A percentile compares a stretch with the other conserved stretches of the same genome.
Conservation (phyloP, 2,113 vertebrate genomes). For the Redunca redunca region DNA sequence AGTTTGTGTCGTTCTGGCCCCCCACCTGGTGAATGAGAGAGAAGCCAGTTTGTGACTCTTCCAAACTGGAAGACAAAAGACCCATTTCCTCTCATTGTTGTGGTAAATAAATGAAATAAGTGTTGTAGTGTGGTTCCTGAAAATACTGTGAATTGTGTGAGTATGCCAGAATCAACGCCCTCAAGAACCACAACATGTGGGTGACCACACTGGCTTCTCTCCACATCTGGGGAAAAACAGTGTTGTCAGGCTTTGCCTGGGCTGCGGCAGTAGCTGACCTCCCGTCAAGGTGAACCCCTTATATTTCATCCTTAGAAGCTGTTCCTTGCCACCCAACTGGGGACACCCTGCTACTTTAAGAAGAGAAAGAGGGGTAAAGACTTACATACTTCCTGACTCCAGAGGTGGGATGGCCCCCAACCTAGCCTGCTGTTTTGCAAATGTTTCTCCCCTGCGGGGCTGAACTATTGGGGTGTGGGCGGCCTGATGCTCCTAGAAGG, state of each 20-base stretch:
- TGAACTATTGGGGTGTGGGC: rapidly evolving
- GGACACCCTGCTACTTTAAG: neutral
- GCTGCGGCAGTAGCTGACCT: neutral
- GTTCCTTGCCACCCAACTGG: neutral
- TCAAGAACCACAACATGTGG: too few species aligned
- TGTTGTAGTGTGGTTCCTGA: neutral
- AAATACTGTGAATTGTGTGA: neutral
- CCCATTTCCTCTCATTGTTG: neutral
- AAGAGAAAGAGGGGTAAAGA: neutral
- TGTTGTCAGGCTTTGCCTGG: neutral
- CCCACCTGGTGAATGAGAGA: neutral
- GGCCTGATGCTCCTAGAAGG: too few species aligned
- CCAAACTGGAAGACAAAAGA: neutral
- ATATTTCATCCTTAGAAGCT: neutral
- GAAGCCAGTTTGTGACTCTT: neutral
- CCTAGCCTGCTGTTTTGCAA: neutral
- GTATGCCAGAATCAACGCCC: too few species aligned
- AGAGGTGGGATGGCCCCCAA: neutral
- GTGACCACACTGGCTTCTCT: neutral
- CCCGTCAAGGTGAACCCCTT: neutral
- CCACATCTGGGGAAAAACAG: neutral
- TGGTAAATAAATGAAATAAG: neutral
- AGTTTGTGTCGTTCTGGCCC: neutral
- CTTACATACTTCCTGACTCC: neutral
- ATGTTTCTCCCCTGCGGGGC: neutral